phyloP scores from a whole-genome alignment of 2,888 invertebrate species.

The Drosophila nr. perissopoda region DNA sequence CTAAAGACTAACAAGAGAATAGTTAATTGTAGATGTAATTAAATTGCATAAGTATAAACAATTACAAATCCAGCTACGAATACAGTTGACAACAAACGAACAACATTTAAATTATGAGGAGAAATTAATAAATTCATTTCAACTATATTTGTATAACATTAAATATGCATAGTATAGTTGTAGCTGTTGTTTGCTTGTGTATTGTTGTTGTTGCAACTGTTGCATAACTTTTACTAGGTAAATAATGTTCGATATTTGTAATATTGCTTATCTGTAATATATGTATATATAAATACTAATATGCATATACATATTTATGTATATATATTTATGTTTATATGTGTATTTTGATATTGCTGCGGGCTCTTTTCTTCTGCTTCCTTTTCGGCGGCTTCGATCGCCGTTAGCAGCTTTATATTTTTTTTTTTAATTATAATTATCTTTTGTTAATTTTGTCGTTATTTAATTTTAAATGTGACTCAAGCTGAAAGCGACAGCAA shows the following conservation, averaged over 20 bases:
- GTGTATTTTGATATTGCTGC: constrained; percentile 53
- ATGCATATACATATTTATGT: constrained; percentile 21
- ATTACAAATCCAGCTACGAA: constrained; percentile 35
- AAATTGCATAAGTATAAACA: constrained; percentile 52
- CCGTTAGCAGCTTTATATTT: constrained; percentile 18
- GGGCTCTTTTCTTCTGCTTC: constrained; percentile 9
- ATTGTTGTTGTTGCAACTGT: constrained; percentile 27
- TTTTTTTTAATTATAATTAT: constrained; percentile 35
- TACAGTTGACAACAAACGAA: constrained; percentile 47
- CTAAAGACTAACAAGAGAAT: constrained; percentile 61
- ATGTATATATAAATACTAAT: constrained; percentile 41
- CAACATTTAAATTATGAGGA: constrained; percentile 78
- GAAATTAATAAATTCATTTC: constrained; percentile 77
- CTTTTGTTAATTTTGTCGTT: constrained; percentile 39
- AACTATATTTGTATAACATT: constrained; percentile 63
- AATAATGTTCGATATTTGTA: constrained; percentile 45
- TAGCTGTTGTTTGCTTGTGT: constrained; percentile 10
- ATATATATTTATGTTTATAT: constrained; percentile 28
- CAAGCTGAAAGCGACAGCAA: constrained; percentile 55
- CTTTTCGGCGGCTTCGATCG: neutral
- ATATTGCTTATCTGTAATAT: constrained; percentile 51
- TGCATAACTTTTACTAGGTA: constrained; percentile 45
- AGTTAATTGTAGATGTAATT: constrained; percentile 44
- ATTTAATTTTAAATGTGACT: constrained; percentile 51
- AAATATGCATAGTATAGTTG: constrained; percentile 37